Evolutionary conservation across 2,888 invertebrate species (phyloP).

Genomic region (Drosophila cognata): DNA sequence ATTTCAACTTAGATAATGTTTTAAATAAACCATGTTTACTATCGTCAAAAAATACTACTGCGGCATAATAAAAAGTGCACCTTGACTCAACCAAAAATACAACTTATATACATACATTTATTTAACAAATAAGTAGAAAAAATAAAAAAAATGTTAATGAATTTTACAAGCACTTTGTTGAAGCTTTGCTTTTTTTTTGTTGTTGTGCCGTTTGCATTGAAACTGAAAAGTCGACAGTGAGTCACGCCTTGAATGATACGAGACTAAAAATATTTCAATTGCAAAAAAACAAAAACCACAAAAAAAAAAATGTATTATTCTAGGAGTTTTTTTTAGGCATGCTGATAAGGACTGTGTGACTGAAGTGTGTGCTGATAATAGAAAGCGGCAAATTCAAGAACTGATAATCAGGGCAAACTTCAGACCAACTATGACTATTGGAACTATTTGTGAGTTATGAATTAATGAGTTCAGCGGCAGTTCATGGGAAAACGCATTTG

Average conservation of each 20-base stretch:
- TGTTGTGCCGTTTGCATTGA: slow-evolving; percentile 33
- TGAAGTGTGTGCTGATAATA: slow-evolving; percentile 6
- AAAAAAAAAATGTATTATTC: not conserved
- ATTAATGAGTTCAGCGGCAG: slow-evolving; percentile 65
- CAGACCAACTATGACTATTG: not conserved
- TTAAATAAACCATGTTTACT: slow-evolving; percentile 7
- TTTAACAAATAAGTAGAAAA: not conserved
- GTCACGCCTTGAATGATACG: slow-evolving; percentile 36
- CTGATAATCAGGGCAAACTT: not conserved
- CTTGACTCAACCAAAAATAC: slow-evolving; percentile 51
- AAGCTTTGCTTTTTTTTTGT: slow-evolving; percentile 11
- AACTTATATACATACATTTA: not conserved
- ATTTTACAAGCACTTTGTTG: slow-evolving; percentile 38
- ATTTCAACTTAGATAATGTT: slow-evolving; percentile 14
- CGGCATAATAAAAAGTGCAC: slow-evolving; percentile 42
- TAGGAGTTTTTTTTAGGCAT: slow-evolving; percentile 1
- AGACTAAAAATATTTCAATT: slow-evolving; percentile 20
- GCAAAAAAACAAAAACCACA: not conserved
- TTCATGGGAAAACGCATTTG: slow-evolving; percentile 53
- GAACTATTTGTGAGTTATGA: slow-evolving; percentile 35
- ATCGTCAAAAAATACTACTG: not conserved
- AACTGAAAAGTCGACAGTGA: slow-evolving; percentile 43
- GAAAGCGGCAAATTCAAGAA: not conserved
- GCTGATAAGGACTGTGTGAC: slow-evolving; percentile 30
- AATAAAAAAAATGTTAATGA: slow-evolving; percentile 28